These are phyloP conservation scores for Anolis apletophallus DNA, from an alignment of 2,797 vertebrate genomes.

Conservation along the genomic window DNA sequence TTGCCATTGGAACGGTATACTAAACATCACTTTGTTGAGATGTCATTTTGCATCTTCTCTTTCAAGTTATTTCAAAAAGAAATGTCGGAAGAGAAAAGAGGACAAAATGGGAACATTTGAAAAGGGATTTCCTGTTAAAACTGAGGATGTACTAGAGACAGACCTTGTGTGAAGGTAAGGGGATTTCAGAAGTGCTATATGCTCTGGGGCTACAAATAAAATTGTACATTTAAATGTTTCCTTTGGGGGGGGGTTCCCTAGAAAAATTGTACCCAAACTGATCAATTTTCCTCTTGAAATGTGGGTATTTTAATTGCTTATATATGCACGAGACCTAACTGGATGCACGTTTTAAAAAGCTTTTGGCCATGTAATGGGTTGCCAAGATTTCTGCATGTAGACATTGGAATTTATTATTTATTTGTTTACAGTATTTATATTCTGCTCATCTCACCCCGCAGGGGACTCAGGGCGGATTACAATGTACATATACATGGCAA, in stretches of 20 bases:
- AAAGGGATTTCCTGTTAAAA: conserved; percentile 60
- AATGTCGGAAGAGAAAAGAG: conserved; percentile 60
- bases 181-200: neutral
- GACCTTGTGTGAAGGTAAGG: conserved; percentile 68
- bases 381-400: neutral
- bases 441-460: no score
- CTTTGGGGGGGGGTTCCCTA: neutral
- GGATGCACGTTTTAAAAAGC: neutral
- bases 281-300: neutral
- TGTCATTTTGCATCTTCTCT: conserved; percentile 49
- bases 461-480: no score
- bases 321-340: neutral
- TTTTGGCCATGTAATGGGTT: neutral
- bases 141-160: conserved; percentile 70
- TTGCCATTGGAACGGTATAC: no score
- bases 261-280: neutral
- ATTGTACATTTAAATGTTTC: neutral
- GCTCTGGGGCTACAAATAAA: neutral
- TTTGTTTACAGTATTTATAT: no score
- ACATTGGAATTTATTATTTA: neutral
- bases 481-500: no score
- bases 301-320: neutral
- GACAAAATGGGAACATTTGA: conserved; percentile 62
- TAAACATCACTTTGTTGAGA: neutral
- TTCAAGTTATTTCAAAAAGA: conserved; percentile 70